Percentiles rank a stretch among this genome's conserved stretches.
phyloP scores from a whole-genome alignment of 1,140 invertebrate species.

The Lepidurus packardi region DNA sequence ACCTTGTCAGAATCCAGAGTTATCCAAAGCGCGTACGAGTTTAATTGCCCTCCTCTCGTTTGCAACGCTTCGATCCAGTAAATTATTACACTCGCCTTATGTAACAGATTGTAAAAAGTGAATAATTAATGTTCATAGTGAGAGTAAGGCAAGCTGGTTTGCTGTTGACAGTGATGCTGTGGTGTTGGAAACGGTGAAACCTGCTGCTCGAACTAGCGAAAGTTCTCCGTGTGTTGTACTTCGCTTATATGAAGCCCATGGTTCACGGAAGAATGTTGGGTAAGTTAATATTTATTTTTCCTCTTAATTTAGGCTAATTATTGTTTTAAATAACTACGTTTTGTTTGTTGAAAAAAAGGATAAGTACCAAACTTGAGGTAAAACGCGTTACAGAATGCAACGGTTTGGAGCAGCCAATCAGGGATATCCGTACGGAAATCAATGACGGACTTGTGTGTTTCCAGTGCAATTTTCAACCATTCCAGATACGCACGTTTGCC shows the following conservation, averaged over 20 bases:
- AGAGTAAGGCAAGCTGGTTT: conserved; percentile 26
- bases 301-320: neutral
- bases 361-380: conserved; percentile 41
- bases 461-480: conserved; percentile 37
- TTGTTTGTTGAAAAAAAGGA: conserved; percentile 13
- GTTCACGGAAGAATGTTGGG: conserved; percentile 40
- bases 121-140: neutral
- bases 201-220: conserved; percentile 37
- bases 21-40: conserved; percentile 34
- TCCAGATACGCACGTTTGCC: conserved; percentile 38
- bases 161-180: conserved; percentile 39
- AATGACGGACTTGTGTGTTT: conserved; percentile 29
- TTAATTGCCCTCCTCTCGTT: conserved; percentile 36
- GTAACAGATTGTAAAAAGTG: neutral
- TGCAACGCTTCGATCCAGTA: conserved; percentile 5
- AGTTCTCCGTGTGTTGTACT: conserved; percentile 37
- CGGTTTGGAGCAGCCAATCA: conserved; percentile 38
- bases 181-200: conserved; percentile 46
- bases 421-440: conserved; percentile 18
- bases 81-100: neutral
- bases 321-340: neutral
- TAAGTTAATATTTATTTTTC: conserved; percentile 28
- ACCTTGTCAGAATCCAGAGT: conserved; percentile 23
- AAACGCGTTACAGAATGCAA: conserved; percentile 38
- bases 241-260: conserved; percentile 45